Percentiles rank a stretch among this genome's conserved stretches.
Conservation (phyloP, 1,140 invertebrate genomes). For the Drosophila fuyamai region DNA sequence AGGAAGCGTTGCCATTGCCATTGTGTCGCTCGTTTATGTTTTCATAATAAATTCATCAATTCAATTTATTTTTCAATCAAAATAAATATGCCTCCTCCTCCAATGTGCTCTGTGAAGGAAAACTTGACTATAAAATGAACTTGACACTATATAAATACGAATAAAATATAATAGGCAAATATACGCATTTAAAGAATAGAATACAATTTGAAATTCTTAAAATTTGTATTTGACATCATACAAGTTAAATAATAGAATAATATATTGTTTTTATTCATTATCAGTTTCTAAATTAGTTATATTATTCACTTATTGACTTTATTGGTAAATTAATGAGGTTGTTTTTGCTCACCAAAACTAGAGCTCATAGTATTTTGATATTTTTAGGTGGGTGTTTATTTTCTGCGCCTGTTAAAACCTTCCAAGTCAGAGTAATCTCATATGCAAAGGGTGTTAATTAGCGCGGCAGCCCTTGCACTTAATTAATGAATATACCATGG, state of each 20-base stretch:
- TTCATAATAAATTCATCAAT: conserved; percentile 84
- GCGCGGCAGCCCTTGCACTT: neutral
- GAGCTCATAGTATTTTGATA: too few species aligned
- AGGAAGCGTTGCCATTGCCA: conserved; percentile 47
- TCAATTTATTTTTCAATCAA: conserved; percentile 84
- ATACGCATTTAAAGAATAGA: conserved; percentile 1
- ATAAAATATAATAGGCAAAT: conserved; percentile 17
- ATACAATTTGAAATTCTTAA: neutral
- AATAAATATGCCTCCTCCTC: conserved; percentile 64
- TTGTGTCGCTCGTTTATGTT: conserved; percentile 72
- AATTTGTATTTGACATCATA: neutral
- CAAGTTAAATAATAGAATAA: neutral
- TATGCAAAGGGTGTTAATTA: neutral
- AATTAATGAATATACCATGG: conserved; percentile 6
- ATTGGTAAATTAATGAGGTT: too few species aligned
- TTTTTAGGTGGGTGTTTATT: too few species aligned
- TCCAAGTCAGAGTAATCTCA: neutral
- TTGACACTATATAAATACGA: conserved; percentile 34
- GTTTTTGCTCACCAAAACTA: too few species aligned
- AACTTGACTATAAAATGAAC: conserved; percentile 32
- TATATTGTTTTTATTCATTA: neutral
- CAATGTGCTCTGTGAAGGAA: conserved; percentile 8
- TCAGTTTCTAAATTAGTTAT: too few species aligned
- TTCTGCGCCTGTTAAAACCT: neutral
- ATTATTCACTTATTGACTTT: too few species aligned